Percentiles rank a stretch among this genome's conserved stretches.
Conservation (phyloP, 2,888 invertebrate species). For the Pollenia griseotomentosa region DNA sequence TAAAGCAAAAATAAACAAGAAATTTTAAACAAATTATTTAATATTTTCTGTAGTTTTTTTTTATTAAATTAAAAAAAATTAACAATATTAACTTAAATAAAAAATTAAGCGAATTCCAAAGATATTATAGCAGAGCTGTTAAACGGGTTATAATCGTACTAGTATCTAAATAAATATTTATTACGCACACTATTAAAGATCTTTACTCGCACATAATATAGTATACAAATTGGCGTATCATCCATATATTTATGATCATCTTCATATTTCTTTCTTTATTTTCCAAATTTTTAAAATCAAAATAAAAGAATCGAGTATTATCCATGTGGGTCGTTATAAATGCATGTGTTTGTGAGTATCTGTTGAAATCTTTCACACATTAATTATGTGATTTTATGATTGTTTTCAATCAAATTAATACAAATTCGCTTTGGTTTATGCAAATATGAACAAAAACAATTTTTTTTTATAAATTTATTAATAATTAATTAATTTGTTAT, state of each 20-base stretch:
- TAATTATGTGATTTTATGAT: conserved; percentile 57
- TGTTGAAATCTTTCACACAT: conserved; percentile 67
- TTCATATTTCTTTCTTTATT: neutral
- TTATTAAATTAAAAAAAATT: neutral
- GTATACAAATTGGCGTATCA: neutral
- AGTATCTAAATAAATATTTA: neutral
- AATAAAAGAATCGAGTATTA: neutral
- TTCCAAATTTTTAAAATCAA: neutral
- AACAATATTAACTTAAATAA: neutral
- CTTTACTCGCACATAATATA: neutral
- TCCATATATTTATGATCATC: conserved; percentile 5
- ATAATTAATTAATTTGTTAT: conserved; percentile 53
- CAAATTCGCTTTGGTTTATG: conserved; percentile 54
- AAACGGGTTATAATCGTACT: conserved; percentile 9
- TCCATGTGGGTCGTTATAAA: neutral
- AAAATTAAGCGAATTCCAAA: conserved; percentile 38
- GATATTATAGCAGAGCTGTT: conserved; percentile 20
- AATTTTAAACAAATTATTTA: no score
- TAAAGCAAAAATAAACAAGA: no score
- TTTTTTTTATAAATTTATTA: neutral
- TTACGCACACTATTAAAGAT: neutral
- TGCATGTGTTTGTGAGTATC: neutral
- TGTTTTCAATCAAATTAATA: conserved; percentile 59
- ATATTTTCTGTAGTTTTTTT: neutral
- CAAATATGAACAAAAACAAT: conserved; percentile 45